These are phyloP conservation scores for Anser cygnoides DNA, from an alignment of 2,113 vertebrate species.

Conservation along the genomic window DNA sequence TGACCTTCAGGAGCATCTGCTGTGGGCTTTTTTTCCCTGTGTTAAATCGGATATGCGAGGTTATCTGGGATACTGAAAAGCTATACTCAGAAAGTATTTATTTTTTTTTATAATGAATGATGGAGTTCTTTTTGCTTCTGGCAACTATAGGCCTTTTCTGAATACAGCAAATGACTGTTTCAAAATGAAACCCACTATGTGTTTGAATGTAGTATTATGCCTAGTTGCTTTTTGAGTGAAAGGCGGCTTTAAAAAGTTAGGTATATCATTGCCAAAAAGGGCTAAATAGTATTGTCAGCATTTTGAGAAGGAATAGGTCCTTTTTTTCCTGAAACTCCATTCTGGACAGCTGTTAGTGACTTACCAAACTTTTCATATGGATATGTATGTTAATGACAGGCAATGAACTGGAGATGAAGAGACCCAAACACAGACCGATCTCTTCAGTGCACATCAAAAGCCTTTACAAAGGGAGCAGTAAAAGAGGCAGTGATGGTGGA, in stretches of 20 bases:
- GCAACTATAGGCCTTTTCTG: slow-evolving; percentile 77
- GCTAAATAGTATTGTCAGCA: slow-evolving; percentile 98
- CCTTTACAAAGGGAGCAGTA: slow-evolving; percentile 99
- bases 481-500: slow-evolving; percentile 96
- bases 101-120: slow-evolving; percentile 74
- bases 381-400: slow-evolving; percentile 99
- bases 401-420: slow-evolving; percentile 99
- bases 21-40: slow-evolving; percentile 7
- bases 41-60: slow-evolving; percentile 62
- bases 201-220: slow-evolving; percentile 93
- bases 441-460: slow-evolving; percentile 99
- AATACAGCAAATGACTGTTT: slow-evolving; percentile 87
- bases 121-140: slow-evolving; percentile 80
- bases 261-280: slow-evolving; percentile 98
- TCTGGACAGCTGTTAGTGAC: slow-evolving; percentile 99
- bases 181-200: slow-evolving; percentile 83
- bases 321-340: slow-evolving; percentile 85
- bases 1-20: slow-evolving; percentile 69
- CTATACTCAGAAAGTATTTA: slow-evolving; percentile 60
- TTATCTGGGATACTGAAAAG: slow-evolving; percentile 74
- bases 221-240: slow-evolving; percentile 91
- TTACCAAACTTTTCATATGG: slow-evolving; percentile 99
- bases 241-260: slow-evolving; percentile 98
- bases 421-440: slow-evolving; percentile 93
- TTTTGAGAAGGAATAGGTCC: slow-evolving; percentile 92